Base-by-base conservation (phyloP, 2,888 invertebrate genomes). In the Drosophila atripex region DNA sequence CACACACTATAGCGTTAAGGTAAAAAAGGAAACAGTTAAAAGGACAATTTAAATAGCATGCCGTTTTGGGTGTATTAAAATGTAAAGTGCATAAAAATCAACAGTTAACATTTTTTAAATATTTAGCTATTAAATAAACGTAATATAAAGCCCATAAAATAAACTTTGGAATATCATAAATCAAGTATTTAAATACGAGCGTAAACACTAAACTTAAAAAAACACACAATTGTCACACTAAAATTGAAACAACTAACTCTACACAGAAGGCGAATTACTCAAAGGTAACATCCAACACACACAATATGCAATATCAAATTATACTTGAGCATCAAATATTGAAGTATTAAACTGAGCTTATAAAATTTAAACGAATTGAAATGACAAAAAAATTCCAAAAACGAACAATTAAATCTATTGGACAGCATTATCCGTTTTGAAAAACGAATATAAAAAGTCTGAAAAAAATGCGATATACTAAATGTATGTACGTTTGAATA, bases 21-120 rank as follows among this genome's bases (percentile, higher is more conserved):
- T 38, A 69, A 71, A 72, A 25, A 25, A 47, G 57, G 63, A 45
- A 66, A 46, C 57, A 65, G 23, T 51, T 46, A 69, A 66, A 79
- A 74, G 55, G 52, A 50, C 60, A 73, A 71, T 60, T 78, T 73
- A 88, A 88, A 83, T 73, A 83, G 69, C 43, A 74, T 53, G 75
- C 74, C 52, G 64, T 61, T 74, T 76, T 51, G 78, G 84, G 88
- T 86, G 88, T 77, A 80, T 79, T 88, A 75, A 89, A 89, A 78
- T 61, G 89, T 88, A 89, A 89, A 89, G 80, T 88, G 88, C 85
- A 85, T 86, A 88, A 88, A 70, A 89, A 89, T 86, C 89, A 89
- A 89, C 90, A 89, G 88, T 89, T 89, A 89, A 89, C 88, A 89
- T 89, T 89, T 88, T 89, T 89, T 89, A 89, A 82, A 89, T 89